Percentiles rank a stretch among this genome's conserved stretches.
Conservation (phyloP, 2,797 vertebrate species). For the Sebastes alutus region DNA sequence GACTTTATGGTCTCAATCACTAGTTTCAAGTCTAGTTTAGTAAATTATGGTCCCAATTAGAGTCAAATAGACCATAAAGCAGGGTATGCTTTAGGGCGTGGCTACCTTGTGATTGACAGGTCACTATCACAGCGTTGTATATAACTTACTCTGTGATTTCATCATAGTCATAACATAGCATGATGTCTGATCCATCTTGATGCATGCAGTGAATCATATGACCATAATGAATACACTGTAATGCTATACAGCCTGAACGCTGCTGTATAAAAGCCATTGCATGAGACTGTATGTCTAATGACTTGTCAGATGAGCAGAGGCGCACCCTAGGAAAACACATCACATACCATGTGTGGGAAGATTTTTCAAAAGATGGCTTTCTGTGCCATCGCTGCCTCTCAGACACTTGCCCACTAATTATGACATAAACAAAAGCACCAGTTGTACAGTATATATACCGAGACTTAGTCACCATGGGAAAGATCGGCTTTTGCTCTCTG, state of each 20-base stretch:
- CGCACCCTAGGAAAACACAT: constrained; percentile 14
- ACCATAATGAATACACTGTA: neutral
- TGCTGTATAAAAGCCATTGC: neutral
- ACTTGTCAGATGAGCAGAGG: constrained; percentile 22
- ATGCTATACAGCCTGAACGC: neutral
- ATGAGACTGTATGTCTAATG: neutral
- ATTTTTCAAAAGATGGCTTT: constrained; percentile 33
- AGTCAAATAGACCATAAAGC: too few species aligned
- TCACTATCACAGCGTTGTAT: neutral
- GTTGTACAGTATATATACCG: constrained; percentile 2
- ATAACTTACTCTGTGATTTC: neutral
- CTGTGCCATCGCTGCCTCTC: constrained; percentile 21
- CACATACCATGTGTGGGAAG: constrained; percentile 24
- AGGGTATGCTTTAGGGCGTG: too few species aligned
- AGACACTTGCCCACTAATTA: constrained; percentile 33
- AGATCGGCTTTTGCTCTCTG: neutral
- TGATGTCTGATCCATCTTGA: constrained; percentile 25
- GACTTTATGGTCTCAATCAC: accelerated
- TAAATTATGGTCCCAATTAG: too few species aligned
- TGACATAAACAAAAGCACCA: constrained; percentile 28
- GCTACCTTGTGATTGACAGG: too few species aligned
- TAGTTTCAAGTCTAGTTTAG: too few species aligned
- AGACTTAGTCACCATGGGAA: neutral
- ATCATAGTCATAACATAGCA: neutral
- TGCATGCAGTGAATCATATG: constrained; percentile 26